Percentiles rank a stretch among this genome's conserved stretches.
phyloP scores from a whole-genome alignment of 1,140 invertebrate species.

The Penaeus vannamei region DNA sequence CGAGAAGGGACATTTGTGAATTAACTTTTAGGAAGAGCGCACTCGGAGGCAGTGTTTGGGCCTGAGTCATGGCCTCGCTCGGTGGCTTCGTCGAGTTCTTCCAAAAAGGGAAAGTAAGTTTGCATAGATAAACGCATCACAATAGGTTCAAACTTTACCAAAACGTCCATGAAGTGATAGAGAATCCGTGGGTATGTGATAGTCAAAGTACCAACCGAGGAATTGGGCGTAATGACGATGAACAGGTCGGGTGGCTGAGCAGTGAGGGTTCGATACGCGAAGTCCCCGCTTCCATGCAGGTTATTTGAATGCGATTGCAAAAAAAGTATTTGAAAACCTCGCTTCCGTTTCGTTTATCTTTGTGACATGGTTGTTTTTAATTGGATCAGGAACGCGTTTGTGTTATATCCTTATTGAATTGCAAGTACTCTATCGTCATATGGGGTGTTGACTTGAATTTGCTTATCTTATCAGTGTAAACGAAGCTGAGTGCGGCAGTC shows the following conservation, averaged over 20 bases:
- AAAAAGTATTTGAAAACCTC: neutral
- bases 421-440: no score
- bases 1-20: no score
- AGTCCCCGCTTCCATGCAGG: no score
- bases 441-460: no score
- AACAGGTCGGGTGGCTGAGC: no score
- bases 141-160: neutral
- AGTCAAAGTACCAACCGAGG: no score
- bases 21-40: neutral
- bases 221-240: no score
- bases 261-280: no score
- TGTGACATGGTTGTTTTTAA: neutral
- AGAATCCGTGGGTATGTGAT: neutral
- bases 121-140: neutral
- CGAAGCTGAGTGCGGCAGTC: no score
- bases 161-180: neutral
- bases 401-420: no score
- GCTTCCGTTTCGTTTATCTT: neutral
- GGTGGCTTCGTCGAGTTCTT: slow-evolving; percentile 80
- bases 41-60: slow-evolving; percentile 58
- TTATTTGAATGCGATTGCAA: slow-evolving; percentile 11
- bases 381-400: neutral
- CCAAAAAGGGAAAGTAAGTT: slow-evolving; percentile 83
- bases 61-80: slow-evolving; percentile 67
- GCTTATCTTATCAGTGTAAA: no score